Conservation (phyloP, 2,797 vertebrate species). For the Enoplosus armatus region DNA sequence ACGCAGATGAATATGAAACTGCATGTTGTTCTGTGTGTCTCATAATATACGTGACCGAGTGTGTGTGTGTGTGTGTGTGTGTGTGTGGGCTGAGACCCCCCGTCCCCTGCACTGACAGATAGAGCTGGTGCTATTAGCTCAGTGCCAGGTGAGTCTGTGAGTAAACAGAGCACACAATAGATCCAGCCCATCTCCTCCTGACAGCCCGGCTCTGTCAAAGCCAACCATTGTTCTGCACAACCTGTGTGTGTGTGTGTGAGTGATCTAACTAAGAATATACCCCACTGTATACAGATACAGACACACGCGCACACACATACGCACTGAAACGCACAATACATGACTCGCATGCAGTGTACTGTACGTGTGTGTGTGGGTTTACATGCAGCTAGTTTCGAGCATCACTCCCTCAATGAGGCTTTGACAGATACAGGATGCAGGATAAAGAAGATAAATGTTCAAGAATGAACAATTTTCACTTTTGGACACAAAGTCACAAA, state of each 20-base stretch:
- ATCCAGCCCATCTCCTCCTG: conserved; percentile 78
- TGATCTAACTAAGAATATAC: conserved; percentile 47
- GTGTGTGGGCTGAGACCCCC: conserved; percentile 71
- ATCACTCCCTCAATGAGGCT: not conserved
- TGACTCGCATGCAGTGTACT: conserved; percentile 11
- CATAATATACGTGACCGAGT: not conserved
- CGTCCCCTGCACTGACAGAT: conserved; percentile 74
- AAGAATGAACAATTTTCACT: not conserved
- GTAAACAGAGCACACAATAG: conserved; percentile 82
- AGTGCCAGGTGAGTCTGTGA: conserved; percentile 84
- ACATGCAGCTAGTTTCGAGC: conserved; percentile 14
- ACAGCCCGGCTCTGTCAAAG: conserved; percentile 75
- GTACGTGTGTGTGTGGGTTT: not conserved
- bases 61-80: conserved; percentile 30
- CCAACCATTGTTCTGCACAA: conserved; percentile 72
- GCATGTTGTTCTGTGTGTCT: not conserved
- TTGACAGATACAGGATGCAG: not conserved
- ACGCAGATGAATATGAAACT: not conserved
- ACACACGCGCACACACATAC: conserved; percentile 10
- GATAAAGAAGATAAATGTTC: not conserved
- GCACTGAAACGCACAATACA: conserved; percentile 21
- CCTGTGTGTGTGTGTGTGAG: conserved; percentile 32
- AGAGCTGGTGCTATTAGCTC: conserved; percentile 80
- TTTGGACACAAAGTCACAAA: not conserved
- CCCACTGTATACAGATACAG: conserved; percentile 48